These are phyloP conservation scores for Chrysaora quinquecirrha DNA, from an alignment of 30 jellyfish, hydroid and myxozoan genomes.

Conservation along the genomic window DNA sequence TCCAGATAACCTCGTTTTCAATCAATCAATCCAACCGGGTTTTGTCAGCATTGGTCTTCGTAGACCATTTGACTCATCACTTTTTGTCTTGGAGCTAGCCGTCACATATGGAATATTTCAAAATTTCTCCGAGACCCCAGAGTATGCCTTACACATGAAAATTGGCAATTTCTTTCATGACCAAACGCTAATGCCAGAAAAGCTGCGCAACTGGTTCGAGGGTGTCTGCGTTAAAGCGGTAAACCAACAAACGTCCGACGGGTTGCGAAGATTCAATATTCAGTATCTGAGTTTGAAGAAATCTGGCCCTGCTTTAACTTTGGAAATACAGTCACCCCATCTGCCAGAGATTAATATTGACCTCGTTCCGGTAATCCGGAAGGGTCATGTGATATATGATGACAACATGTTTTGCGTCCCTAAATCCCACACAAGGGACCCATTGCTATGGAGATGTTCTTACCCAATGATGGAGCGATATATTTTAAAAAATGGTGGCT, in stretches of 20 bases:
- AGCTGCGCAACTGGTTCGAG: background rate
- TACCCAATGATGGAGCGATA: constrained; percentile 17
- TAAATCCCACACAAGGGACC: background rate
- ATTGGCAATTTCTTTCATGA: background rate
- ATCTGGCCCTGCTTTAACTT: background rate
- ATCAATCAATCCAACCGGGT: background rate
- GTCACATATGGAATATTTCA: too few species aligned
- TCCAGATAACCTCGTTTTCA: background rate
- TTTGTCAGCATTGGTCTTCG: background rate
- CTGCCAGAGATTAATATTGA: background rate
- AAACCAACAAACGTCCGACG: background rate
- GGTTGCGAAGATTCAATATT: too few species aligned
- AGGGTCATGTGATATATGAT: background rate
- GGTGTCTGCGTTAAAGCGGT: background rate
- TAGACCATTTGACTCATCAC: background rate
- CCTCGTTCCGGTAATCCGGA: background rate
- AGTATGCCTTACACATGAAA: background rate
- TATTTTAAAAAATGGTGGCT: constrained; percentile 30
- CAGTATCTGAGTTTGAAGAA: background rate
- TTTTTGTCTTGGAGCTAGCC: background rate
- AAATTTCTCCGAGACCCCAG: background rate
- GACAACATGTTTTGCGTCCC: background rate
- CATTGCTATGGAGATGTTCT: constrained; percentile 37
- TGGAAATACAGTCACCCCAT: background rate
- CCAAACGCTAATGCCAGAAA: background rate